Base-by-base conservation (phyloP, 2,113 vertebrate species). In the Speoplatyrhinus poulsoni region DNA sequence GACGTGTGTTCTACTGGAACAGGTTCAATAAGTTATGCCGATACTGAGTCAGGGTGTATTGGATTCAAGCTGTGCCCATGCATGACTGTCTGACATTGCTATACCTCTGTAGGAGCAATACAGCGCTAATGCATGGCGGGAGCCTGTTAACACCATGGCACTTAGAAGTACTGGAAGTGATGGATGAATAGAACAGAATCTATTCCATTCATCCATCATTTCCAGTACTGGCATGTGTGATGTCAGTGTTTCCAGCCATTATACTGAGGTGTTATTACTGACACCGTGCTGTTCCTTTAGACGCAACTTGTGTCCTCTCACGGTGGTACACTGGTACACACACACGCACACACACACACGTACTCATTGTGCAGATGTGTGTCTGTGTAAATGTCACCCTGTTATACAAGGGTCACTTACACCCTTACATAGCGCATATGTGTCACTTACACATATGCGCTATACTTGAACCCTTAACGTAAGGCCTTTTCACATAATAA, bases 271-370 rank as follows among this genome's bases (percentile, higher is more conserved):
- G 49, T 50, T 50, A 50, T 50, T 50, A 50, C 49, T 50, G 13
- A 50, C 13, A 50, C 49, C 12, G 13, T 11, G 49, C 49, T 50
- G 49, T 50, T 12, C 1, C 7, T 55, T 55, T 13, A 52, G 56
- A 58, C 17, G 10, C 19, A 26, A 58, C 56, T 3, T 3, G 26
- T 17, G 49, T 6, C 17, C 32, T 19, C 17, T 19, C 26, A 57
- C 55, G 32, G 55, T 57, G 17, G 17, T 32, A 36, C 58, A 41
- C 12, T 26, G 26, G 26, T 26, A 64, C 62, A 26, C 49, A 36
- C 56, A 36, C 58, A n/a, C 26, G 49, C 47, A 50, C 16, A 26
- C 48, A 50, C 47, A 36, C 50, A 67, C 60, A 69, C n/a, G n/a
- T 13, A 47, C 26, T n/a, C 47, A 9, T 60, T 33, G 1, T 60